Percentiles rank a stretch among this genome's conserved stretches.
Conservation (phyloP, 2,888 invertebrate species). For the Laspeyria flexula region DNA sequence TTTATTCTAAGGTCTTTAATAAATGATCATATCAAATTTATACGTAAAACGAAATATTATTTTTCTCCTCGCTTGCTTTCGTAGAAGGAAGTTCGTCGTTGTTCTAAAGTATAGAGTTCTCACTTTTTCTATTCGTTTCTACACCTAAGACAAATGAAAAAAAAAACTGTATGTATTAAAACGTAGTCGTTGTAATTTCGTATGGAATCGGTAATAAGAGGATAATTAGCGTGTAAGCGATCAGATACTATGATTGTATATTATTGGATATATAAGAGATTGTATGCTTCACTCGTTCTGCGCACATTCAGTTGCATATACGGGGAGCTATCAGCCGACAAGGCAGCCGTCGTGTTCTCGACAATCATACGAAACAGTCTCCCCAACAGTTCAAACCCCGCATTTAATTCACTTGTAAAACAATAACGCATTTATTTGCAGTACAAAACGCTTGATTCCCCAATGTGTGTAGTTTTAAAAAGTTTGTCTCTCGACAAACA, state of each 20-base stretch:
- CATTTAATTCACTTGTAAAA: constrained; percentile 53
- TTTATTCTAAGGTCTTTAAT: constrained; percentile 67
- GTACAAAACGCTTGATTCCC: constrained; percentile 56
- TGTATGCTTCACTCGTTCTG: constrained; percentile 58
- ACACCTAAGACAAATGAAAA: constrained; percentile 57
- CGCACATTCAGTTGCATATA: constrained; percentile 23
- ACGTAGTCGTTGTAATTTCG: constrained; percentile 79
- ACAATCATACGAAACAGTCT: constrained; percentile 22
- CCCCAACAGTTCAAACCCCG: constrained; percentile 18
- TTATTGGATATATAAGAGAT: constrained; percentile 58
- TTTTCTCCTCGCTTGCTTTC: constrained; percentile 72
- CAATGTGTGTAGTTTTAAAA: constrained; percentile 42
- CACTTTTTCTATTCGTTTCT: constrained; percentile 66
- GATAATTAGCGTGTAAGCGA: constrained; percentile 61
- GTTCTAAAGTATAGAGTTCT: constrained; percentile 56
- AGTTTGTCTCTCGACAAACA: constrained; percentile 55
- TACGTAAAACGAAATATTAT: constrained; percentile 72
- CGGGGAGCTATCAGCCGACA: constrained; percentile 2
- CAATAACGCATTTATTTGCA: constrained; percentile 50
- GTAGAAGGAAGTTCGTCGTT: constrained; percentile 57
- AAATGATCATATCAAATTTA: constrained; percentile 84
- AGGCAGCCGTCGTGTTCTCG: constrained; percentile 40
- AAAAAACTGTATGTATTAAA: constrained; percentile 73
- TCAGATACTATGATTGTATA: constrained; percentile 75
- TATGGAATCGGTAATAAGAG: constrained; percentile 73